These are phyloP conservation scores for Leptura quadrifasciata DNA, from an alignment of 2,888 invertebrate genomes.

Conservation along the genomic window DNA sequence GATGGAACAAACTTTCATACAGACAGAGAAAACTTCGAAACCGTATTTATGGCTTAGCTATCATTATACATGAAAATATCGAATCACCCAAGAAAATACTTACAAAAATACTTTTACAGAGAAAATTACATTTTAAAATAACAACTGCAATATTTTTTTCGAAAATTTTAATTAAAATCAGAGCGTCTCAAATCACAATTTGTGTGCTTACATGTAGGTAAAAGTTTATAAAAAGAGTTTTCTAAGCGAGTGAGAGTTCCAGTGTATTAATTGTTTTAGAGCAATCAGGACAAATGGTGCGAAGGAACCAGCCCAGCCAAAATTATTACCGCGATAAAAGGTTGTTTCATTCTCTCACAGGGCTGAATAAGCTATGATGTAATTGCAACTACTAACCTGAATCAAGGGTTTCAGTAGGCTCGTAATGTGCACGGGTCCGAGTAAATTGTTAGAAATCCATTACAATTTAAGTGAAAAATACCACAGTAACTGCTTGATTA, in stretches of 20 bases:
- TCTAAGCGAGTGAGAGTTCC: neutral
- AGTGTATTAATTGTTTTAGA: neutral
- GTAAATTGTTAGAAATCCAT: constrained; percentile 3
- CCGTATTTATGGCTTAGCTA: too few species aligned
- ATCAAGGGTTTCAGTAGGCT: constrained; percentile 1
- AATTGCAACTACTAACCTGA: constrained; percentile 7
- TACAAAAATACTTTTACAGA: too few species aligned
- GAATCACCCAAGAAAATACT: too few species aligned
- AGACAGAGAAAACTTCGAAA: too few species aligned
- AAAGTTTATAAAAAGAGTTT: neutral
- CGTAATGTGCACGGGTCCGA: neutral
- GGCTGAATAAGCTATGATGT: neutral
- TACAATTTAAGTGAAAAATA: neutral
- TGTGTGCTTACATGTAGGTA: neutral
- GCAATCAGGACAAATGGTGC: neutral
- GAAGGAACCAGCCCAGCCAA: neutral
- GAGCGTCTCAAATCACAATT: neutral
- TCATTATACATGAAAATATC: too few species aligned
- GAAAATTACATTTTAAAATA: too few species aligned
- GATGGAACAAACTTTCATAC: too few species aligned
- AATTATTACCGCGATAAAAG: neutral
- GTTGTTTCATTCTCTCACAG: constrained; percentile 1
- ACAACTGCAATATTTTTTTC: too few species aligned
- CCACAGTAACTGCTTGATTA: neutral
- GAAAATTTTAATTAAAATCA: too few species aligned